A percentile compares a stretch with the other conserved stretches of the same genome.
These are phyloP conservation scores for Embidobia sp. DNA, from an alignment of 2,888 invertebrate genomes.

Conservation along the genomic window DNA sequence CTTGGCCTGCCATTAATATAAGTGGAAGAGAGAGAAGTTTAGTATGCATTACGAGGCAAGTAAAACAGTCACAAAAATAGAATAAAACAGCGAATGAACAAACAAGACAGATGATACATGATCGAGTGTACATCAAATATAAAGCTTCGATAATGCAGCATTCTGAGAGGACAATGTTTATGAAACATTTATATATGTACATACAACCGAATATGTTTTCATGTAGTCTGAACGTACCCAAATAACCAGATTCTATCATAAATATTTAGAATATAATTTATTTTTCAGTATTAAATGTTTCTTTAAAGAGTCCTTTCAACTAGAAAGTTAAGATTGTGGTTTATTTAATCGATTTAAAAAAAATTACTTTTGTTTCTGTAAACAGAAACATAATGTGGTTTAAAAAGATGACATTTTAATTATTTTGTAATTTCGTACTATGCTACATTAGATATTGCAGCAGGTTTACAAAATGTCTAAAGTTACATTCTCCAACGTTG, in stretches of 20 bases:
- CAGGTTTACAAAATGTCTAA: too few relatives aligned
- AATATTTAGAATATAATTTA: slow-evolving; percentile 5
- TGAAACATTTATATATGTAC: slow-evolving; percentile 64
- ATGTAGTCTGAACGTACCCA: slow-evolving; percentile 59
- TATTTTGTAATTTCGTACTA: too few relatives aligned
- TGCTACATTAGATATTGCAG: too few relatives aligned
- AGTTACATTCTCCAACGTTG: too few relatives aligned
- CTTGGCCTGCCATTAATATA: slow-evolving; percentile 83
- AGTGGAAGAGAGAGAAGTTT: slow-evolving; percentile 28
- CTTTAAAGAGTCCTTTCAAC: slow-evolving; percentile 15
- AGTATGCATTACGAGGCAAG: slow-evolving; percentile 26
- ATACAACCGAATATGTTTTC: slow-evolving; percentile 63
- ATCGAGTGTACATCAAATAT: slow-evolving; percentile 64
- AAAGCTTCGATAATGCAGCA: slow-evolving; percentile 64
- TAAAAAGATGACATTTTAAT: too few relatives aligned
- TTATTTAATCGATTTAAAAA: slow-evolving; percentile 1
- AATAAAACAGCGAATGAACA: slow-evolving; percentile 62
- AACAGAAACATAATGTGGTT: background rate
- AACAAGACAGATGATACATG: slow-evolving; percentile 66
- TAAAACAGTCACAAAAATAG: slow-evolving; percentile 38
- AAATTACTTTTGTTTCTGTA: too few relatives aligned
- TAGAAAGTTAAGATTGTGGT: slow-evolving; percentile 42
- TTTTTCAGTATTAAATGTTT: slow-evolving; percentile 2
- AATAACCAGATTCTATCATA: slow-evolving; percentile 36
- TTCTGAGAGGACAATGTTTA: slow-evolving; percentile 63